Evolutionary conservation across 2,797 vertebrate genomes (phyloP), one percentile per base, ranked within the genome.

Genomic region (Nannoperca obscura): DNA sequence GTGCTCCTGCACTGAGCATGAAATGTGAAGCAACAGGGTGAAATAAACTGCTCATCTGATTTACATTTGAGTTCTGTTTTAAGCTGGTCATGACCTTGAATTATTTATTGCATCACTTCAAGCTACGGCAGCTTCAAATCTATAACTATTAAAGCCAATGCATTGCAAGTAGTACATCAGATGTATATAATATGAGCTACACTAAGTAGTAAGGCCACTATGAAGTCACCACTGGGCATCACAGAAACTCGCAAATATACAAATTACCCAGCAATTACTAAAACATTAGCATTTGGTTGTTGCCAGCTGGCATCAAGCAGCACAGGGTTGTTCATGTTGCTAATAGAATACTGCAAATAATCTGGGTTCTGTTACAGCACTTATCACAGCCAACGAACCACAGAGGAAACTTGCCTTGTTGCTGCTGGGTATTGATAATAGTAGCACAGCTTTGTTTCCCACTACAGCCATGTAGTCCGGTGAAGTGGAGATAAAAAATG

Each of bases 1-100:
- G 78, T 49, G 76, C 57, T 68, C 75, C 82, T 74, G 77, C 82
- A 72, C 20, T 44, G 44, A 86, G 85, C 89, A 81, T 80, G 75
- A 90, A 87, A 91, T 91, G 76, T 78, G 89, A 91, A 66, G 84
- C 87, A 90, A 42, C 79, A 74, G 83, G 84, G 81, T 86, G 82
- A 90, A 91, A 86, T 88, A 83, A 92, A 82, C 66, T 53, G 81
- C 69, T 91, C 77, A 81, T 86, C 78, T 71, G 83, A 87, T 86
- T 82, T 63, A 78, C 30, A 49, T 73, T 64, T 34, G 10, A 70
- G 49, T 82, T 83, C 61, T 63, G 9, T 85, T 72, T 73, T 50
- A 52, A n/a, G 2, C 53, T 20, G 63, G 54, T 74, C 65, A 22
- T 73, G 49, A 75, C 66, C 64, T 58, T 47, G 19, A 79, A 68